Percentiles rank a stretch among this genome's conserved stretches.
These are phyloP conservation scores for Anolis carolinensis DNA, from an alignment of 2,113 vertebrate genomes.

Conservation along the genomic window DNA sequence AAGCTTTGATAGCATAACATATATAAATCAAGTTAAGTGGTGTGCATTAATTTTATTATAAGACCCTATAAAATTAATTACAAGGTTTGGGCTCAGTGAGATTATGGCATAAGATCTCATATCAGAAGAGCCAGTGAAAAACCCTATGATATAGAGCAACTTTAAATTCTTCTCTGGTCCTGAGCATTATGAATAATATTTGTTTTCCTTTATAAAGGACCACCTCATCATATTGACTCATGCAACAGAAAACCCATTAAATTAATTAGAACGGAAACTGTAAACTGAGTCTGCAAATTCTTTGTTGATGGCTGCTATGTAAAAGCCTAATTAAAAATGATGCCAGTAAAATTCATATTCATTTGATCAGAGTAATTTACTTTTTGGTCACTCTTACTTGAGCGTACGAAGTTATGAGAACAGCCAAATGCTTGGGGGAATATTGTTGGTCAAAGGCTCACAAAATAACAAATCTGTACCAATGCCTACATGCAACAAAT, in stretches of 20 bases:
- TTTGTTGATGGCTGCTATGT: not conserved
- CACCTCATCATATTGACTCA: not conserved
- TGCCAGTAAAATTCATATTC: not conserved
- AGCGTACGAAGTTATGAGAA: not conserved
- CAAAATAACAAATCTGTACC: not conserved
- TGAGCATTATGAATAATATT: not conserved
- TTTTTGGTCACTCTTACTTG: not conserved
- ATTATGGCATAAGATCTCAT: not conserved
- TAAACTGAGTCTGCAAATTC: constrained; percentile 17
- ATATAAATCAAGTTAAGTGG: not conserved
- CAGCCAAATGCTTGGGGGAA: not conserved
- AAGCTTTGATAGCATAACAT: not conserved
- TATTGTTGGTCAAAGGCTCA: not conserved
- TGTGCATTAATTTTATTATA: not conserved
- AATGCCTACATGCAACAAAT: too few relatives aligned
- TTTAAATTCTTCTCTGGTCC: not conserved
- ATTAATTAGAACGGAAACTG: not conserved
- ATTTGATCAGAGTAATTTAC: not conserved
- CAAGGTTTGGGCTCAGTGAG: not conserved
- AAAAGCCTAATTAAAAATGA: not conserved
- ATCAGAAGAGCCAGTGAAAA: not conserved
- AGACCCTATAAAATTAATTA: not conserved
- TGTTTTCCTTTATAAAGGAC: not conserved
- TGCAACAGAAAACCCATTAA: not conserved
- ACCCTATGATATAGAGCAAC: not conserved